A percentile compares a stretch with the other conserved stretches of the same genome.
phyloP scores from a whole-genome alignment of 2,888 invertebrate species.

The Mesoligia furuncula region DNA sequence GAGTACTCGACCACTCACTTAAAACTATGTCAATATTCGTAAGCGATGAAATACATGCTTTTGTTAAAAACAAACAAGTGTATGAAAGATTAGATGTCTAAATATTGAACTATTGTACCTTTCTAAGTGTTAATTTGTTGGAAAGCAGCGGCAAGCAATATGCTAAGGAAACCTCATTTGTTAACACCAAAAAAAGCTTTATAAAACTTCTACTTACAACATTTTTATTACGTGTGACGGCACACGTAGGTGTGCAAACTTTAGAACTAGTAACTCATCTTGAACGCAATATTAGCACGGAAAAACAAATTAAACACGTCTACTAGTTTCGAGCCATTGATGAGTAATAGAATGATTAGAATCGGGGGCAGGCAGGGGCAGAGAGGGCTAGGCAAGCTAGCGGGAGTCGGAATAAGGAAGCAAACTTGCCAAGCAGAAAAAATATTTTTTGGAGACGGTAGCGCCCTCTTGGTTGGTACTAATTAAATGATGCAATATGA shows the following conservation, averaged over 20 bases:
- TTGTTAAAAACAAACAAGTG: constrained; percentile 25
- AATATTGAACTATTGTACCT: neutral
- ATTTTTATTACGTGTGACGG: constrained; percentile 91
- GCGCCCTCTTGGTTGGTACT: constrained; percentile 1
- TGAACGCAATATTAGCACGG: constrained; percentile 90
- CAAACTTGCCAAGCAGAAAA: constrained; percentile 27
- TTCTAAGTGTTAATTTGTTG: constrained; percentile 10
- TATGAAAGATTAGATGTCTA: neutral
- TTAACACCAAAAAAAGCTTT: constrained; percentile 17
- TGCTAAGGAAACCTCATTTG: constrained; percentile 11
- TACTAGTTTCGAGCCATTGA: constrained; percentile 83
- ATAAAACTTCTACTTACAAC: constrained; percentile 91
- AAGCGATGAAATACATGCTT: neutral
- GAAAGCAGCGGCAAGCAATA: constrained; percentile 31
- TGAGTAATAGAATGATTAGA: constrained; percentile 80
- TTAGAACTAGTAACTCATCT: constrained; percentile 94
- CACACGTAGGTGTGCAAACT: constrained; percentile 94
- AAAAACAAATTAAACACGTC: constrained; percentile 86
- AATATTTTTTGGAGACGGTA: neutral
- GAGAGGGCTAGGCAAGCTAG: constrained; percentile 16
- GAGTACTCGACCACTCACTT: neutral
- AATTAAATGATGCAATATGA: constrained; percentile 25
- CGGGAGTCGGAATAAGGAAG: no score
- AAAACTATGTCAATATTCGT: constrained; percentile 27
- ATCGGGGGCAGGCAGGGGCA: neutral